phyloP scores from a whole-genome alignment of 2,797 vertebrate species.

The Phataginus tetradactyla region DNA sequence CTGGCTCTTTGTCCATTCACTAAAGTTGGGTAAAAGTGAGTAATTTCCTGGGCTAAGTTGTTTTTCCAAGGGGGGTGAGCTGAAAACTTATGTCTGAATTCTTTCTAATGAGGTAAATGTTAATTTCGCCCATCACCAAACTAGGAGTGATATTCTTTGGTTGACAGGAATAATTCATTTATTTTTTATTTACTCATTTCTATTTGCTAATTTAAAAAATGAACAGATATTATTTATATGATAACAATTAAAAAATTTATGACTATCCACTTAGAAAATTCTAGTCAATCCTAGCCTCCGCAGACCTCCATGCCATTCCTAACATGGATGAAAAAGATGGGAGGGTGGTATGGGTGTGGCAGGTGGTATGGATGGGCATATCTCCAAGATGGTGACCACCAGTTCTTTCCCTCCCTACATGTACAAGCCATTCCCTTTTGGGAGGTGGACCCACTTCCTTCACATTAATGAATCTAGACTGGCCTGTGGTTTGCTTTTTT shows the following conservation, averaged over 20 bases:
- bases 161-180: not conserved
- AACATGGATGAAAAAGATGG: not conserved
- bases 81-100: constrained; percentile 29
- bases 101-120: not conserved
- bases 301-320: not conserved
- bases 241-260: not conserved
- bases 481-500: not conserved
- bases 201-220: not conserved
- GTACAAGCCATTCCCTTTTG: not conserved
- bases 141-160: not conserved
- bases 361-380: not conserved
- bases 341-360: not conserved
- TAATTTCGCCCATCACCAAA: not conserved
- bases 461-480: not conserved
- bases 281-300: not conserved
- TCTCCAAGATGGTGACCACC: not conserved
- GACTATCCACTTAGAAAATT: not conserved
- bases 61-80: not conserved
- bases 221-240: constrained; percentile 7
- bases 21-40: not conserved
- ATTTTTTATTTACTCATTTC: constrained; percentile 30
- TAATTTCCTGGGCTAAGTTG: constrained; percentile 5
- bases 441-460: not conserved
- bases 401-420: not conserved
- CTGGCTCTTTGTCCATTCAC: constrained; percentile 18